Evolutionary conservation across 2,888 invertebrate genomes (phyloP).

Genomic region (Tromatobia lineatoria): DNA sequence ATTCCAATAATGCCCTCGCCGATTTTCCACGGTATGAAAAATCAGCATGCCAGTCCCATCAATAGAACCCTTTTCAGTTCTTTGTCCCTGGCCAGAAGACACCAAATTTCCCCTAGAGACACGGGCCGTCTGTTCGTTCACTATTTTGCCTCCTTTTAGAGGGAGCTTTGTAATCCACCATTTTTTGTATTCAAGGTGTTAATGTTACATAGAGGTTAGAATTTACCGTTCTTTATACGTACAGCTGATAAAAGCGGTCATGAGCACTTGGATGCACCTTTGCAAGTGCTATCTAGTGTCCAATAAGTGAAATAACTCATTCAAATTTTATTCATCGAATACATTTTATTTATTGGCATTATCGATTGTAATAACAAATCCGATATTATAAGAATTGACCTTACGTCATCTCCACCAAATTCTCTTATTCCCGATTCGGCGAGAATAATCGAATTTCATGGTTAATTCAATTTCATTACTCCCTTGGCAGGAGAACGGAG

Average conservation of each 20-base stretch:
- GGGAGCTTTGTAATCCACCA: not conserved
- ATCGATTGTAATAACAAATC: no score
- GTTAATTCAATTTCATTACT: no score
- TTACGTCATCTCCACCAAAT: no score
- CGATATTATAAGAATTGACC: no score
- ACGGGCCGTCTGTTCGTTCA: slow-evolving; percentile 14
- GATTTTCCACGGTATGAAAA: slow-evolving; percentile 63
- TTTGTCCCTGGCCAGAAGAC: slow-evolving; percentile 33
- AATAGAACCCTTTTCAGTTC: slow-evolving; percentile 50
- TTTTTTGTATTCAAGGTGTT: slow-evolving; percentile 11
- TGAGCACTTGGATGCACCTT: not conserved
- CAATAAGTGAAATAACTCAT: not conserved
- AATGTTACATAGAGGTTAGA: not conserved
- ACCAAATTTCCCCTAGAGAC: slow-evolving; percentile 52
- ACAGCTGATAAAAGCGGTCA: not conserved
- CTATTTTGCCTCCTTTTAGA: slow-evolving; percentile 5
- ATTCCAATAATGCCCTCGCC: slow-evolving; percentile 62
- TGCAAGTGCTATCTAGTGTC: not conserved
- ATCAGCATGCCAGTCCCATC: slow-evolving; percentile 60
- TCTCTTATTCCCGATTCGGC: no score
- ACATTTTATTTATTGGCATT: no score
- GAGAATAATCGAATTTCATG: no score
- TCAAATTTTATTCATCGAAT: no score
- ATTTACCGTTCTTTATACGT: not conserved
- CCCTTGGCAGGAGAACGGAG: no score